Percentiles rank a stretch among this genome's conserved stretches.
Conservation (phyloP, 2,888 invertebrate species). For the Lithophane leautieri region DNA sequence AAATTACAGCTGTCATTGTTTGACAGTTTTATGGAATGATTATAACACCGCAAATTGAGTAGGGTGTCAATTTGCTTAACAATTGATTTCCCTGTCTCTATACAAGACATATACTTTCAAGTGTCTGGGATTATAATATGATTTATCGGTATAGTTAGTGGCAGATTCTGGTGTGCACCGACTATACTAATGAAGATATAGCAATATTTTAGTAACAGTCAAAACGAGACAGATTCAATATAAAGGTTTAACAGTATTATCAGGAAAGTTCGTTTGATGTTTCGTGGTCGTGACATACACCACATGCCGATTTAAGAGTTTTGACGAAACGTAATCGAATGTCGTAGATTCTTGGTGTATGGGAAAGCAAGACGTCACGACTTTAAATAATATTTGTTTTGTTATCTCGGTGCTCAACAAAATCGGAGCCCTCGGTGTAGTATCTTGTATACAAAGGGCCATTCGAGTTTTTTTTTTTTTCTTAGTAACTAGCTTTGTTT, state of each 20-base stretch:
- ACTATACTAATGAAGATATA: conserved; percentile 1
- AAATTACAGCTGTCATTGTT: not conserved
- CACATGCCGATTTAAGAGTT: not conserved
- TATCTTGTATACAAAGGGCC: not conserved
- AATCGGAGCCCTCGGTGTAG: not conserved
- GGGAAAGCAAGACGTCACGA: not conserved
- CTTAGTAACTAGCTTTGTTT: not conserved
- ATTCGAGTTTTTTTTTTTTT: too few relatives aligned
- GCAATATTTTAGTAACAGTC: too few relatives aligned
- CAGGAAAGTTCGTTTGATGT: not conserved
- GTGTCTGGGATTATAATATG: not conserved
- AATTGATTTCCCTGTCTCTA: not conserved
- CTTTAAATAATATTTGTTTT: not conserved
- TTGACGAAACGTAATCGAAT: not conserved
- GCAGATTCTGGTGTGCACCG: not conserved
- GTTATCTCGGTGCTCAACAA: not conserved
- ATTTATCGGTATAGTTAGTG: not conserved
- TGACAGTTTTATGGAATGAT: not conserved
- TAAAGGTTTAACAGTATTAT: not conserved
- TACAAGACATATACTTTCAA: not conserved
- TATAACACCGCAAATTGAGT: not conserved
- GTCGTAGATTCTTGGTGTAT: not conserved
- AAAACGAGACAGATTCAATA: too few relatives aligned
- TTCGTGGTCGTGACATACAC: not conserved
- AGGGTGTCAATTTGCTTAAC: not conserved